phyloP scores from a whole-genome alignment of 2,113 vertebrate genomes.

The Anguilla rostrata region DNA sequence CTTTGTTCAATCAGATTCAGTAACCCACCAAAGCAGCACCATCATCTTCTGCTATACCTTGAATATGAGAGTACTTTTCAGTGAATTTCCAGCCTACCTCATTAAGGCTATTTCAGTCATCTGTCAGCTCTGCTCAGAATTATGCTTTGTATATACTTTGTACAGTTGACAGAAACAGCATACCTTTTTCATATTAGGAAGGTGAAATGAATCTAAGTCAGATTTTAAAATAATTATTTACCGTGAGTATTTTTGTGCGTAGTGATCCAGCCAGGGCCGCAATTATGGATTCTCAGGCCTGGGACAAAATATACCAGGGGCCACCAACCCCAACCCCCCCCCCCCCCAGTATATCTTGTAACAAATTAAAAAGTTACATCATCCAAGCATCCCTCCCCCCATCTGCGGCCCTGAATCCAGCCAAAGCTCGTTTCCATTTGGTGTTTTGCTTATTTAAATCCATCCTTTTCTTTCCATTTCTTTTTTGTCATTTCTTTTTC shows the following conservation, averaged over 20 bases:
- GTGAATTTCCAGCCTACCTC: neutral
- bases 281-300: too few species aligned
- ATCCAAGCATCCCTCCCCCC: too few species aligned
- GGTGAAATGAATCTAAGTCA: neutral
- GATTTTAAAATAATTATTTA: neutral
- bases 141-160: too few species aligned
- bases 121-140: too few species aligned
- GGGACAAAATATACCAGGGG: too few species aligned
- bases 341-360: too few species aligned
- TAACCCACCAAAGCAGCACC: neutral
- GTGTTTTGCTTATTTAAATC: neutral
- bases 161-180: neutral
- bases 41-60: neutral
- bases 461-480: too few species aligned
- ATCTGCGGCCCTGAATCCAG: neutral
- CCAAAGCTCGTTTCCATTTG: neutral
- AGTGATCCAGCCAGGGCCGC: neutral
- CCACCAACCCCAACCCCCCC: too few species aligned
- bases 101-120: neutral
- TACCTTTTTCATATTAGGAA: neutral
- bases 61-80: neutral
- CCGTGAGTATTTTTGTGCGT: neutral
- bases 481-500: neutral
- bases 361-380: too few species aligned
- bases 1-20: too few species aligned